These are phyloP conservation scores for Mechanitis messenoides DNA, from an alignment of 2,888 invertebrate species.

Conservation along the genomic window DNA sequence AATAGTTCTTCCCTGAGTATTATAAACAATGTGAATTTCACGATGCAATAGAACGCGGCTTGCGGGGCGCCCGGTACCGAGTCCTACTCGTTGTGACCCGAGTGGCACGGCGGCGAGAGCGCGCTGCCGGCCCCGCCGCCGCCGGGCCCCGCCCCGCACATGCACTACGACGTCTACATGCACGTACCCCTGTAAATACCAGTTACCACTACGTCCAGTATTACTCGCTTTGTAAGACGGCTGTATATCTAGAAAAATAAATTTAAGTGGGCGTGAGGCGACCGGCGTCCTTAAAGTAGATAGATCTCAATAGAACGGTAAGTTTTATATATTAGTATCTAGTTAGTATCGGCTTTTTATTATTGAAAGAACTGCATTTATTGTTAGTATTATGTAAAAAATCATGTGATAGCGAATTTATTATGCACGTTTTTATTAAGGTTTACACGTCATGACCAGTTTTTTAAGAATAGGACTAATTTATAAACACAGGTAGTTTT, in stretches of 20 bases:
- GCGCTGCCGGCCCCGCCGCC: constrained; percentile 20
- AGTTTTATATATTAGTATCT: constrained; percentile 44
- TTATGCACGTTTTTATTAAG: constrained; percentile 24
- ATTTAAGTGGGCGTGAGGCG: constrained; percentile 22
- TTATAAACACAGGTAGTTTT: neutral
- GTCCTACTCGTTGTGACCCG: constrained; percentile 61
- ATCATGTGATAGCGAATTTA: constrained; percentile 48
- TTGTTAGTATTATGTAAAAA: constrained; percentile 27
- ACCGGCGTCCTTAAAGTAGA: constrained; percentile 50
- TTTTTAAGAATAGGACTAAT: neutral
- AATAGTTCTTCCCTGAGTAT: constrained; percentile 81
- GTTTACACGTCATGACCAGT: constrained; percentile 3
- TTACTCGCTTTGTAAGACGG: constrained; percentile 28
- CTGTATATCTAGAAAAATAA: constrained; percentile 19
- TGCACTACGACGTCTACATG: constrained; percentile 44
- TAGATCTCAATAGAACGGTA: constrained; percentile 68
- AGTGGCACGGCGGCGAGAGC: constrained; percentile 49
- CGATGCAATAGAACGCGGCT: constrained; percentile 81
- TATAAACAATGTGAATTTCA: constrained; percentile 82
- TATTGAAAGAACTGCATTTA: constrained; percentile 24
- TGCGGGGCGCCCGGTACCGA: constrained; percentile 50
- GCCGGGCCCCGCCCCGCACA: constrained; percentile 29
- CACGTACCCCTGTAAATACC: constrained; percentile 49
- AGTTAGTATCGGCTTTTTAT: constrained; percentile 32
- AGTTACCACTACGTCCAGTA: constrained; percentile 37